These are phyloP conservation scores for Lamellibrachia columna DNA, from an alignment of 2,888 invertebrate genomes.

Conservation along the genomic window DNA sequence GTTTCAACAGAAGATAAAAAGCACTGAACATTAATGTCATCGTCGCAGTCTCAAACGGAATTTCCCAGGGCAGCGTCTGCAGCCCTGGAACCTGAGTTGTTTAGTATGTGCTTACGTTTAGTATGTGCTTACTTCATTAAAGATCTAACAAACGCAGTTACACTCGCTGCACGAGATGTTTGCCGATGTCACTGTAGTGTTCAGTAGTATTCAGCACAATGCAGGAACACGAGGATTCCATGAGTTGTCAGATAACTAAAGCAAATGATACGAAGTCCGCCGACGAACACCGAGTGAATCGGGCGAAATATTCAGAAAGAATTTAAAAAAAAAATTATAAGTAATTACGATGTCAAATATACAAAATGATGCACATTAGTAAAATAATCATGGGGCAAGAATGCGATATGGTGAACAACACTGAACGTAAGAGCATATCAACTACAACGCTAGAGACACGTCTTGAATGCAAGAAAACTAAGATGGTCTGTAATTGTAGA, in stretches of 20 bases:
- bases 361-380: background rate
- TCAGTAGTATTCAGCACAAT: background rate
- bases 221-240: background rate
- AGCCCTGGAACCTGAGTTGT: background rate
- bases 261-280: background rate
- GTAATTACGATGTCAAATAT: no score
- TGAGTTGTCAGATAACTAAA: background rate
- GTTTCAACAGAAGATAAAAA: no score
- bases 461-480: background rate
- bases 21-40: background rate
- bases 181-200: background rate
- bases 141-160: background rate
- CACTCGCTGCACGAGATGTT: background rate
- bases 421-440: no score
- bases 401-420: background rate
- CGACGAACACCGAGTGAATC: no score
- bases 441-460: background rate
- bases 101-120: background rate
- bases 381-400: background rate
- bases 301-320: no score
- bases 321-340: no score
- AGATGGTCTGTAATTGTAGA: background rate
- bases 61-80: background rate
- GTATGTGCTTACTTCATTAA: background rate
- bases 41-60: background rate